These are phyloP conservation scores for Andrena hattorfiana DNA, from an alignment of 2,888 invertebrate genomes.

Conservation along the genomic window DNA sequence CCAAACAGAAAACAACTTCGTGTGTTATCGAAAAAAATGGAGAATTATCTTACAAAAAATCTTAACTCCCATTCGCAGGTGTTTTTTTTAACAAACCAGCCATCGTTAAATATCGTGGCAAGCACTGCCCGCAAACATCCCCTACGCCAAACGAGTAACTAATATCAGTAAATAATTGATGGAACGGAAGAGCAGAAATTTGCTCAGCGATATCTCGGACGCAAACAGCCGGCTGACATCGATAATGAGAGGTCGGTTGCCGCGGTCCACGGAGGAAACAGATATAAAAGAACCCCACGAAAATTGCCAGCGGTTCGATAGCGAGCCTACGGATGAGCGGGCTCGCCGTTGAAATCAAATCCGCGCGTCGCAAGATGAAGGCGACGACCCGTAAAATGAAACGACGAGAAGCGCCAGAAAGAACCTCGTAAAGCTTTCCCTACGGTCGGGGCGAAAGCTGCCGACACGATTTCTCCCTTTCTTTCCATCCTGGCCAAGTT, in stretches of 20 bases:
- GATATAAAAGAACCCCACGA: slow-evolving; percentile 52
- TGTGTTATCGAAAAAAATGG: too few species aligned
- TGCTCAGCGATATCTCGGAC: slow-evolving; percentile 10
- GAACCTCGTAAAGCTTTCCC: slow-evolving; percentile 69
- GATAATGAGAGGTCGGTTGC: slow-evolving; percentile 23
- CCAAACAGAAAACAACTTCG: too few species aligned
- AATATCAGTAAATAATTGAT: background rate
- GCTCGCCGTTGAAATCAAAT: slow-evolving; percentile 73
- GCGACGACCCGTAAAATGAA: slow-evolving; percentile 78
- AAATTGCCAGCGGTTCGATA: slow-evolving; percentile 62
- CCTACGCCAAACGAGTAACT: background rate
- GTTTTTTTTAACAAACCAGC: too few species aligned
- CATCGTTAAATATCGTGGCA: too few species aligned
- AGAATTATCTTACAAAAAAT: too few species aligned
- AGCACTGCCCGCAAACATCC: background rate
- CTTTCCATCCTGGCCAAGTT: slow-evolving; percentile 35
- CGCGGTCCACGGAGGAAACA: too few species aligned
- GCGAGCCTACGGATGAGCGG: slow-evolving; percentile 58
- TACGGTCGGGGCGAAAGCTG: slow-evolving; percentile 50
- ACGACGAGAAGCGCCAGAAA: slow-evolving; percentile 60
- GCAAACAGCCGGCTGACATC: background rate
- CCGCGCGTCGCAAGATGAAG: slow-evolving; percentile 64
- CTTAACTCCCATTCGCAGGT: too few species aligned
- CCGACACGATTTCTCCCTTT: slow-evolving; percentile 48
- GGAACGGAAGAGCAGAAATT: background rate